phyloP scores from a whole-genome alignment of 2,797 vertebrate genomes.

The Capromys pilorides region DNA sequence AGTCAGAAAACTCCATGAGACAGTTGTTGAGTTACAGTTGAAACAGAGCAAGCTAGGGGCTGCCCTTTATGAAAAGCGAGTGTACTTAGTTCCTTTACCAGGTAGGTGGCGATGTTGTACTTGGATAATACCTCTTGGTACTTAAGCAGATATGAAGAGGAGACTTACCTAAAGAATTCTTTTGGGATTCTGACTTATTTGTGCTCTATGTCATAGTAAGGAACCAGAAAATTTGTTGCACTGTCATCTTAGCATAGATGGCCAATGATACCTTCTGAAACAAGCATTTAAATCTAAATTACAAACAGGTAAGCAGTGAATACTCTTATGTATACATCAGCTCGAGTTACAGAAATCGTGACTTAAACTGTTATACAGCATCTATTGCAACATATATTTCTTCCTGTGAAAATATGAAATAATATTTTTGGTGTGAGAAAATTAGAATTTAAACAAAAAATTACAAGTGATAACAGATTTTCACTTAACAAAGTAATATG shows the following conservation, averaged over 20 bases:
- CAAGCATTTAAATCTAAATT: background rate
- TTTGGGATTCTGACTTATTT: background rate
- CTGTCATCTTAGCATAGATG: background rate
- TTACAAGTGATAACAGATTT: no score
- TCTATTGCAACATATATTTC: background rate
- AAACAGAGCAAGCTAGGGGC: background rate
- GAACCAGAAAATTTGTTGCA: background rate
- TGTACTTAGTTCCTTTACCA: constrained; percentile 58
- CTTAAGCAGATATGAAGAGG: background rate
- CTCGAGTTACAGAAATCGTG: background rate
- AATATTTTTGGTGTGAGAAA: background rate
- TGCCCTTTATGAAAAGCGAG: background rate
- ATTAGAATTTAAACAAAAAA: no score
- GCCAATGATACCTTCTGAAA: background rate
- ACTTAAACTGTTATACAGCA: background rate
- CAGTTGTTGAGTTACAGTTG: background rate
- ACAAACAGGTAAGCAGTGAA: background rate
- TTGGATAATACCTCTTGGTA: background rate
- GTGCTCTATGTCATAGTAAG: background rate
- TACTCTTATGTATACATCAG: background rate
- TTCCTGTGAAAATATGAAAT: background rate
- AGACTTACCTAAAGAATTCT: background rate
- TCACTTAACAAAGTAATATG: no score
- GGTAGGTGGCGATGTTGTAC: constrained; percentile 73
- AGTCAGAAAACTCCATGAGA: background rate